Base-by-base conservation (phyloP, 2,888 invertebrate species). In the Euclidia mi region DNA sequence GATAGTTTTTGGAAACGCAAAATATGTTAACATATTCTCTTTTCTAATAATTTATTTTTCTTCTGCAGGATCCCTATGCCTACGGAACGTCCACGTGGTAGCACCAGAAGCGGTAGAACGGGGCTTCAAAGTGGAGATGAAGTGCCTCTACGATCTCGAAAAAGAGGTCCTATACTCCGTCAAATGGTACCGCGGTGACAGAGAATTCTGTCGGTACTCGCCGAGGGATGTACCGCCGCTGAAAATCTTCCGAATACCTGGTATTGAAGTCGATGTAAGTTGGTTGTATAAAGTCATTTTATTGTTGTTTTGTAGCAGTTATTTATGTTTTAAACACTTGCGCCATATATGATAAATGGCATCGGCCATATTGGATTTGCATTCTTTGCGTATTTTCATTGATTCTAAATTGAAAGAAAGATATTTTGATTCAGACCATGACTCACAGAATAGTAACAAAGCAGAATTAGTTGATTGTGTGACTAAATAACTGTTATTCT, bases 131-230 rank as follows among this genome's bases (percentile, higher is more conserved):
- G 96, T 96, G 9, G 92, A 95, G 59, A 93, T 97, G 71, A 94
- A 95, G 75, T 96, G 96, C 78, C 90, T 93, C 56, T 96, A 95
- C 85, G 96, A 96, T 81, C 87, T 96, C 67, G 96, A 96, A 74
- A 95, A 95, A 14, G 96, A 96, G 70, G 94, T 95, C 35, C 86
- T 96, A 35, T 96, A 96, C 85, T 94, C 96, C 34, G 96, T 96
- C 64, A 96, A 96, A 87, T 96, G 96, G 96, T 96, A 96, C 84
- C 94, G 95, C 41, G 95, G 95, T 1, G 94, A 94, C 60, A 84
- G 95, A 2, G 96, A 96, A 85, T 96, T 96, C 87, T 96, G 95
- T 77, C 90, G 96, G 47, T 96, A 94, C 77, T 93, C 96, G 2
- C 96, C 96, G 0, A 91, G 95, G 57, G 96, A 96, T 69, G 95